Evolutionary conservation across 2,113 vertebrate species (phyloP).

Genomic region (Callipepla californica): DNA sequence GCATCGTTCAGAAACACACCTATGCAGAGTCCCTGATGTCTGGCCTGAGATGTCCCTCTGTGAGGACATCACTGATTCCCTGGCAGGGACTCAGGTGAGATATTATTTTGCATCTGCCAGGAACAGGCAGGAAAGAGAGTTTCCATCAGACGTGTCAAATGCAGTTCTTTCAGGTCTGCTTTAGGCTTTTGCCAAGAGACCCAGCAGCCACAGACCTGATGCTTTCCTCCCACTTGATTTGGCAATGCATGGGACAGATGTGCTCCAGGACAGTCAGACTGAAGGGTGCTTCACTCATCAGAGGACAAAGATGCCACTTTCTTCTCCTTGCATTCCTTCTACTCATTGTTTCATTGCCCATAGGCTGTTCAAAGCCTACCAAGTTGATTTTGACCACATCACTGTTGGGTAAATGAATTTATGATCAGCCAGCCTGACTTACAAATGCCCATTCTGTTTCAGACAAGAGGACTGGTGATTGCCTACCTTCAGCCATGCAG

Average conservation of each 20-base stretch:
- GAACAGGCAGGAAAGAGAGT: not conserved
- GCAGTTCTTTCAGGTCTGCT: not conserved
- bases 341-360: not conserved
- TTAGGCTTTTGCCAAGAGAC: not conserved
- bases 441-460: constrained; percentile 30
- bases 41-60: not conserved
- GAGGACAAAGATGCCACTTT: not conserved
- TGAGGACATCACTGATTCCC: not conserved
- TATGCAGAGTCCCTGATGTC: not conserved
- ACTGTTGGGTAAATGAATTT: constrained; percentile 66
- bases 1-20: not conserved
- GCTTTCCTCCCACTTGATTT: not conserved
- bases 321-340: not conserved
- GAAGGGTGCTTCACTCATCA: not conserved
- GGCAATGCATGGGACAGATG: not conserved
- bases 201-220: not conserved
- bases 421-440: constrained; percentile 68
- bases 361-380: constrained; percentile 35
- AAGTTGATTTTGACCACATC: constrained; percentile 43
- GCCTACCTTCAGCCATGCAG: constrained; percentile 55
- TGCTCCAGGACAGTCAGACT: not conserved
- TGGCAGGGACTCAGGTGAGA: not conserved
- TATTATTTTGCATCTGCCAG: not conserved
- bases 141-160: not conserved
- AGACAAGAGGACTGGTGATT: constrained; percentile 41